These are phyloP conservation scores for Mongoloraphidia duomilia DNA, from an alignment of 2,888 invertebrate genomes.

Conservation along the genomic window DNA sequence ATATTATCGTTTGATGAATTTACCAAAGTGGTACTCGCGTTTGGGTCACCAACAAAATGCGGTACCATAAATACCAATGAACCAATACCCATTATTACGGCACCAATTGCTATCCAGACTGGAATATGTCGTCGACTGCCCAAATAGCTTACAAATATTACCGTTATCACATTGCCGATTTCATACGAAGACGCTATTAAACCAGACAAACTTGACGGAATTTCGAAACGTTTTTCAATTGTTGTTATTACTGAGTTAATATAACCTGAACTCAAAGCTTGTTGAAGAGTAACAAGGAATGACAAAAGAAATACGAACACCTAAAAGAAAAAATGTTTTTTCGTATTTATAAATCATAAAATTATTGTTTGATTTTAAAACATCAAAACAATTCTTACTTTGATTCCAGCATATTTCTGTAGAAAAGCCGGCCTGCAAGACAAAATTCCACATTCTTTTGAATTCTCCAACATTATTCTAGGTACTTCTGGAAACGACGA, in stretches of 20 bases:
- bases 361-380: neutral
- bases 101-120: slow-evolving; percentile 87
- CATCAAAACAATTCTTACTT: slow-evolving; percentile 35
- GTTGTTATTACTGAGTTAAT: slow-evolving; percentile 94
- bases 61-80: slow-evolving; percentile 87
- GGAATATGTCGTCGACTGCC: slow-evolving; percentile 87
- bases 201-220: slow-evolving; percentile 85
- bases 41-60: slow-evolving; percentile 75
- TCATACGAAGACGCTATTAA: slow-evolving; percentile 90
- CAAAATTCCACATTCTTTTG: slow-evolving; percentile 77
- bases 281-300: slow-evolving; percentile 79
- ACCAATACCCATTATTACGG: slow-evolving; percentile 86
- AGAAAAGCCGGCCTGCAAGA: slow-evolving; percentile 73
- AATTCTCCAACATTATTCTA: slow-evolving; percentile 40
- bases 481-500: slow-evolving; percentile 45
- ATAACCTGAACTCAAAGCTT: slow-evolving; percentile 81
- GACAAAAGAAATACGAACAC: slow-evolving; percentile 81
- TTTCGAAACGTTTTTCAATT: slow-evolving; percentile 89
- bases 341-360: neutral
- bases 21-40: slow-evolving; percentile 49
- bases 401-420: slow-evolving; percentile 80
- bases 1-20: slow-evolving; percentile 67
- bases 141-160: slow-evolving; percentile 89
- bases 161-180: slow-evolving; percentile 89
- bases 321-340: slow-evolving; percentile 32